Percentiles rank a stretch among this genome's conserved stretches.
Conservation (phyloP, 2,888 invertebrate genomes). For the Hanleya hanleyi region DNA sequence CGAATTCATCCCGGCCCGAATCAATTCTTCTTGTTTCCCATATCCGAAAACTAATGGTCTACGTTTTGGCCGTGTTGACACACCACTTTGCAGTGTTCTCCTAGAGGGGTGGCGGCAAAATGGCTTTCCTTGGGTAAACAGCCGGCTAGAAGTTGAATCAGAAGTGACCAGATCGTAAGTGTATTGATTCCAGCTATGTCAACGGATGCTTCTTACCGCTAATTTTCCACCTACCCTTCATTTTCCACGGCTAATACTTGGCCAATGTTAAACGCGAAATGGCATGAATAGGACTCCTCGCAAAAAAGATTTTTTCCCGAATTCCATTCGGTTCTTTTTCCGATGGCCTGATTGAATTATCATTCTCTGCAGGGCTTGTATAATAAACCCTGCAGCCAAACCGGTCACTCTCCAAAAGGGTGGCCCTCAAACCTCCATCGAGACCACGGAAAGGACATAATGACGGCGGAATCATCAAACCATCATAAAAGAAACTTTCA, state of each 20-base stretch:
- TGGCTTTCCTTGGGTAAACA: conserved; percentile 4
- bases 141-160: not conserved
- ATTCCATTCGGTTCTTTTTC: not conserved
- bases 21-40: conserved; percentile 1
- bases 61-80: conserved; percentile 9
- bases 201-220: conserved; percentile 5
- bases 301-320: conserved; percentile 2
- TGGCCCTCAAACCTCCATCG: no score
- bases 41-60: conserved; percentile 3
- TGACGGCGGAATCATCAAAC: no score
- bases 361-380: no score
- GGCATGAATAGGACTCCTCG: not conserved
- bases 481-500: no score
- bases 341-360: no score
- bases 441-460: no score
- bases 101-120: conserved; percentile 4
- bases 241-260: not conserved
- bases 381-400: no score
- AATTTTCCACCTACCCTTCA: conserved; percentile 7
- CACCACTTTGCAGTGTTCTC: conserved; percentile 3
- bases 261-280: not conserved
- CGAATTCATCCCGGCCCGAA: not conserved
- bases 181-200: conserved; percentile 7
- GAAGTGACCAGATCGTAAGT: not conserved
- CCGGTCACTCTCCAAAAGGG: no score